phyloP scores from a whole-genome alignment of 2,888 invertebrate genomes.

The Phyto melanocephala region DNA sequence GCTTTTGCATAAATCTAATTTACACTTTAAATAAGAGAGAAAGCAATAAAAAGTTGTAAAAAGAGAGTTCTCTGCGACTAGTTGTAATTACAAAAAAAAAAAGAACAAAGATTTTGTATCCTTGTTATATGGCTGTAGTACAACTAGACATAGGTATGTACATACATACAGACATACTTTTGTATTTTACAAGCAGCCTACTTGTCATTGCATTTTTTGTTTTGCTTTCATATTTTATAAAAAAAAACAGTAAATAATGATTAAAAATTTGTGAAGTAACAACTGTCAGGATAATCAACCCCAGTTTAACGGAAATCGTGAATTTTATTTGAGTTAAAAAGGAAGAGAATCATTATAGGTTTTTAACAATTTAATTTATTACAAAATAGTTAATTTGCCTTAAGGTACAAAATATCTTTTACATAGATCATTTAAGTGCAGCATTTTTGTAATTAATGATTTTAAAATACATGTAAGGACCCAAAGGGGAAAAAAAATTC shows the following conservation, averaged over 20 bases:
- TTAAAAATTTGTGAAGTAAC: background rate
- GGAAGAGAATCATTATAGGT: background rate
- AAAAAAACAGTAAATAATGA: background rate
- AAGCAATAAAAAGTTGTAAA: background rate
- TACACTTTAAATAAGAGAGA: background rate
- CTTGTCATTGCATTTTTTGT: constrained; percentile 4
- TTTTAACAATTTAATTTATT: background rate
- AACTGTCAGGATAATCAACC: constrained; percentile 23
- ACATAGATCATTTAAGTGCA: too few species aligned
- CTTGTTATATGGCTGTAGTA: constrained; percentile 27
- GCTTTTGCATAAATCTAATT: background rate
- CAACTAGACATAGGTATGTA: too few species aligned
- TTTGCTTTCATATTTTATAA: background rate
- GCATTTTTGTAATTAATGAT: too few species aligned
- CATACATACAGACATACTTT: too few species aligned
- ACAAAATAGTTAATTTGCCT: too few species aligned
- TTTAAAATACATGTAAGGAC: too few species aligned
- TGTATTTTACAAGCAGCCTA: background rate
- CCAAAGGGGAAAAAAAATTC: too few species aligned
- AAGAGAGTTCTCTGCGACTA: background rate
- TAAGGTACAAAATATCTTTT: too few species aligned
- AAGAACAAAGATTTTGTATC: constrained; percentile 24
- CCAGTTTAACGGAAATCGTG: background rate
- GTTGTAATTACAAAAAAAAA: constrained; percentile 10
- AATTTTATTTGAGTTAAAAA: background rate